A percentile compares a stretch with the other conserved stretches of the same genome.
Evolutionary conservation across 2,888 invertebrate species (phyloP).

Genomic region (Mimumesa dahlbomi): DNA sequence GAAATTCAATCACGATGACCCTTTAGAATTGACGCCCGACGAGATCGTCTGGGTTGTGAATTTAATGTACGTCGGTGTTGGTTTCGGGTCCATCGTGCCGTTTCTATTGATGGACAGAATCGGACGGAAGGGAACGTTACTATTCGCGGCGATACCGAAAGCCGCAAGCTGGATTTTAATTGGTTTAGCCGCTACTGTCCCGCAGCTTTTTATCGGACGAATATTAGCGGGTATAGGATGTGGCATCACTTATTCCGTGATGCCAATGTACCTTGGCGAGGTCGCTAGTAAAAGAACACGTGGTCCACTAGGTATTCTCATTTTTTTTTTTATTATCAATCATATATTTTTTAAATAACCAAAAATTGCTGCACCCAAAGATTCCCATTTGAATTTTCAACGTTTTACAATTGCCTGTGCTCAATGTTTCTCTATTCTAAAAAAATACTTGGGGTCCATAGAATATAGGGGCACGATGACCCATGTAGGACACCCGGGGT

Average conservation of each 20-base stretch:
- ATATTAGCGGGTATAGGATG: slow-evolving; percentile 75
- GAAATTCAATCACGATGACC: slow-evolving; percentile 71
- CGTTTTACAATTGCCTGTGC: too few species aligned
- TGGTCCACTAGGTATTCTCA: slow-evolving; percentile 71
- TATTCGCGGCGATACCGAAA: slow-evolving; percentile 75
- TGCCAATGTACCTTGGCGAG: slow-evolving; percentile 77
- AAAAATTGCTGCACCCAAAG: too few species aligned
- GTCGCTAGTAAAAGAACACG: slow-evolving; percentile 75
- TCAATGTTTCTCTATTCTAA: too few species aligned
- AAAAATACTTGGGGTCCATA: too few species aligned
- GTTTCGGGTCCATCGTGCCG: slow-evolving; percentile 73
- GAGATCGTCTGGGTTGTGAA: slow-evolving; percentile 72
- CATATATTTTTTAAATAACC: too few species aligned
- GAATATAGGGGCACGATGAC: too few species aligned
- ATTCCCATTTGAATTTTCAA: too few species aligned
- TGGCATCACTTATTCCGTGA: slow-evolving; percentile 76
- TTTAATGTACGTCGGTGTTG: slow-evolving; percentile 74
- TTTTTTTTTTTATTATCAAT: too few species aligned
- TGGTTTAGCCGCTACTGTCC: slow-evolving; percentile 65
- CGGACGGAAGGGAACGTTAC: slow-evolving; percentile 76
- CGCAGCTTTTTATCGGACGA: slow-evolving; percentile 69
- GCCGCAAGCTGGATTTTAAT: slow-evolving; percentile 74
- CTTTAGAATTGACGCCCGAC: slow-evolving; percentile 61
- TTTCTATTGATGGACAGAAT: slow-evolving; percentile 75
- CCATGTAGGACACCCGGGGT: too few species aligned